These are phyloP conservation scores for Morus bassanus DNA, from an alignment of 2,797 vertebrate genomes.

Conservation along the genomic window DNA sequence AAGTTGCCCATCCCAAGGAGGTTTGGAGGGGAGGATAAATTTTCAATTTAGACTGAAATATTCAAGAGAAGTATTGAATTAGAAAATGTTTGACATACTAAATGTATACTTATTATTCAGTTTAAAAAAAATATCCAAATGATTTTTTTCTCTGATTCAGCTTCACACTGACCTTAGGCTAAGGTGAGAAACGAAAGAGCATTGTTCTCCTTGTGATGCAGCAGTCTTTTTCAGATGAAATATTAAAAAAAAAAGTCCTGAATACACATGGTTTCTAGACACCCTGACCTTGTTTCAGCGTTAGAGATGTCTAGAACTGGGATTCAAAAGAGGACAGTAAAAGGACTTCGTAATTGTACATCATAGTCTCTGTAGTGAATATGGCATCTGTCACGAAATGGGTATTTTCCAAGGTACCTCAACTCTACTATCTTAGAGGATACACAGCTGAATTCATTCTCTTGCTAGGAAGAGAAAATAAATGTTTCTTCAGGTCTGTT, in stretches of 20 bases:
- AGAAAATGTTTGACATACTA: background rate
- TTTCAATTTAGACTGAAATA: background rate
- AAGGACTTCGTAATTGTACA: background rate
- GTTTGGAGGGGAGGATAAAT: rapidly evolving
- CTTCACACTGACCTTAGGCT: background rate
- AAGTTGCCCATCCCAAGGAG: background rate
- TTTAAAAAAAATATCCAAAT: background rate
- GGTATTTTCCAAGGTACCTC: background rate
- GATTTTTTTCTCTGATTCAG: background rate
- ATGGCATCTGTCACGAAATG: background rate
- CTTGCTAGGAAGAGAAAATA: background rate
- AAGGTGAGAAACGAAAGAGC: background rate
- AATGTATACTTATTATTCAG: background rate
- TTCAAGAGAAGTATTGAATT: background rate
- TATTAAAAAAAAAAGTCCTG: background rate
- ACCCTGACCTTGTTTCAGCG: background rate
- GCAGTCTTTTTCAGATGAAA: background rate
- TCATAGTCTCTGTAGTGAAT: background rate
- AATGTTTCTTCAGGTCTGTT: background rate
- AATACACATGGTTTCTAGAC: background rate
- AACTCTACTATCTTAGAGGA: background rate
- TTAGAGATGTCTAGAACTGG: background rate
- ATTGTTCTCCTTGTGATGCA: background rate
- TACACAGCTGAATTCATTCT: background rate
- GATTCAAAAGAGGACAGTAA: background rate